Evolutionary conservation across 2,113 vertebrate species (phyloP), one percentile per base, ranked within the genome.

Genomic region (Lipophrys pholis): DNA sequence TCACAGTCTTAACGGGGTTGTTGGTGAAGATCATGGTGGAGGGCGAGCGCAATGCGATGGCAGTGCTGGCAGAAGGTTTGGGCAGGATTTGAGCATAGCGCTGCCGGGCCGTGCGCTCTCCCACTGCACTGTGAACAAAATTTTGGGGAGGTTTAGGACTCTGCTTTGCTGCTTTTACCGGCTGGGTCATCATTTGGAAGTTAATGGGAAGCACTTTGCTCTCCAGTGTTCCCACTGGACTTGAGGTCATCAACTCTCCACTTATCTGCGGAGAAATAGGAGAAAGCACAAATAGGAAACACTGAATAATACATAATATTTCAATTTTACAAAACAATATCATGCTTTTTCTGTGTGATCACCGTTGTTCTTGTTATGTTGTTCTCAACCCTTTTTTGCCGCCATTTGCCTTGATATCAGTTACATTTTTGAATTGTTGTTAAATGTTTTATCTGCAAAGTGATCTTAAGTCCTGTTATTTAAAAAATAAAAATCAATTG

Each of bases 71-170:
- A 30, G 94, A 93, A 78, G 98, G 98, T 86, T 99, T 99, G 67
- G 98, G 97, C 42, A 99, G 83, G 88, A 99, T 99, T 89, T 99
- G 98, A 0, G 95, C 93, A 39, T 99, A 99, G 43, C 98, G 97
- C 84, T 97, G 96, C 14, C 97, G 95, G 59, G 95, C 94, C 55
- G 94, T 93, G 78, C 97, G 97, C 77, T 99, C 97, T 10, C 95
- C 95, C 3, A 93, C 92, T 0, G 96, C 95, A 82, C 95, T 96
- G 70, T 95, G 91, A 0, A 95, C 92, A 66, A 96, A 85, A 0
- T 95, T 97, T 90, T 96, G 97, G 17, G 95, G 93, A 43, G 95
- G 94, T 93, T 96, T 99, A 85, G 95, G 95, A 81, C 93, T 94
- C 91, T 95, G 97, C 82, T 95, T 98, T 85, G 96, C 90, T 75